Evolutionary conservation across 2,888 invertebrate genomes (phyloP), one percentile per base, ranked within the genome.

Genomic region (Caradrina clavipalpis): DNA sequence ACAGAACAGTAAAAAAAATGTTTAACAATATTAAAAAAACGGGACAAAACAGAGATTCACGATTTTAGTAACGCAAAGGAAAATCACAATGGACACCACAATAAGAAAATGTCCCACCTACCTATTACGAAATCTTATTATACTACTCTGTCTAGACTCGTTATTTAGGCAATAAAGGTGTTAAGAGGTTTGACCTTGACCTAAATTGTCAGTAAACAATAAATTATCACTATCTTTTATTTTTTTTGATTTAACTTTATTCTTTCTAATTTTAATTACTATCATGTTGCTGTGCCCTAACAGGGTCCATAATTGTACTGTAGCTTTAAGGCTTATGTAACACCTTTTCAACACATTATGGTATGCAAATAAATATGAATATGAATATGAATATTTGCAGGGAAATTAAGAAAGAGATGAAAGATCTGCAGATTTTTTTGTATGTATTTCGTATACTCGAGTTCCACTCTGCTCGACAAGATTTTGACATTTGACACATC

Each of bases 71-170:
- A 50, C n/a, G 26, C 69, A 15, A 17, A 68, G 39, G 35, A 13
- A 42, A 50, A 49, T 42, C 15, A n/a, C n/a, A n/a, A n/a, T n/a
- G n/a, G n/a, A n/a, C n/a, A n/a, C n/a, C n/a, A n/a, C n/a, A n/a
- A n/a, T n/a, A n/a, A n/a, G n/a, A n/a, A n/a, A n/a, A 22, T 10
- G 21, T 54, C n/a, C n/a, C n/a, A 26, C 26, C 10, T 22, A 35
- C 7, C 7, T 45, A 10, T 26, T 17, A 19, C 39, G 17, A 49
- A 58, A 59, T 22, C 11, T 35, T 51, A 35, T 58, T 50, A 59
- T 71, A 45, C 22, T 45, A 11, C 26, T 6, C n/a, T 6, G 51
- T 51, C 72, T 59, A 45, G 50, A 69, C 60, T 22, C 0, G 10
- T 45, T 11, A 15, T 58, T 70, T 22, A 31, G 11, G 42, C 71